Conservation (phyloP, 2,888 invertebrate species). For the Steromphala cineraria region DNA sequence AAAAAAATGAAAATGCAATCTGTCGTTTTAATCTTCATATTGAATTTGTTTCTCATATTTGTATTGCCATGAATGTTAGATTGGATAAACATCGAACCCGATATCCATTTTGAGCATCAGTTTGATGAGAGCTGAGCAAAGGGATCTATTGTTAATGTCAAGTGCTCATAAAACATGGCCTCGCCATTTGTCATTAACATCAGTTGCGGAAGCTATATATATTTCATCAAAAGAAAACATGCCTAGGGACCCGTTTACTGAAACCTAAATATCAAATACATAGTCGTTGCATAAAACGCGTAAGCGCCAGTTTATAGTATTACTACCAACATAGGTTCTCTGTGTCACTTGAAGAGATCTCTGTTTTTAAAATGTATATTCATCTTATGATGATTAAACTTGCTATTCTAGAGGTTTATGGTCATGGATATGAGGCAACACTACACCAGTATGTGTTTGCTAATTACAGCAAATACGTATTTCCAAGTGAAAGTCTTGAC, state of each 20-base stretch:
- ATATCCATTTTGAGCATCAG: too few species aligned
- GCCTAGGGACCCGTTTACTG: background rate
- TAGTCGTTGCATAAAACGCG: too few species aligned
- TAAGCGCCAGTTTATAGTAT: background rate
- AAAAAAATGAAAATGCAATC: too few species aligned
- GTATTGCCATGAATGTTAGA: too few species aligned
- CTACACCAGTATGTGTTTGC: background rate
- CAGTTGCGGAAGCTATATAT: background rate
- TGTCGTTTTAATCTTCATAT: too few species aligned
- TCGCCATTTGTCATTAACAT: too few species aligned
- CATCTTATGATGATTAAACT: background rate
- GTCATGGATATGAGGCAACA: background rate
- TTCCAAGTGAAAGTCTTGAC: background rate
- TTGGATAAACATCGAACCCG: too few species aligned
- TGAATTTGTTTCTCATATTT: too few species aligned
- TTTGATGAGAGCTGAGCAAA: too few species aligned
- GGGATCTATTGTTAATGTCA: too few species aligned
- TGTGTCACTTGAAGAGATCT: background rate
- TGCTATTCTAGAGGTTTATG: background rate
- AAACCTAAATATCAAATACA: background rate
- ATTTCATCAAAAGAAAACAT: background rate
- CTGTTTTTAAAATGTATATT: too few species aligned
- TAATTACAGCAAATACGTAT: background rate
- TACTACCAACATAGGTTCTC: background rate
- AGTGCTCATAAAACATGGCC: too few species aligned